These are phyloP conservation scores for Augochlorella aurata DNA, from an alignment of 2,888 invertebrate species.

Conservation along the genomic window DNA sequence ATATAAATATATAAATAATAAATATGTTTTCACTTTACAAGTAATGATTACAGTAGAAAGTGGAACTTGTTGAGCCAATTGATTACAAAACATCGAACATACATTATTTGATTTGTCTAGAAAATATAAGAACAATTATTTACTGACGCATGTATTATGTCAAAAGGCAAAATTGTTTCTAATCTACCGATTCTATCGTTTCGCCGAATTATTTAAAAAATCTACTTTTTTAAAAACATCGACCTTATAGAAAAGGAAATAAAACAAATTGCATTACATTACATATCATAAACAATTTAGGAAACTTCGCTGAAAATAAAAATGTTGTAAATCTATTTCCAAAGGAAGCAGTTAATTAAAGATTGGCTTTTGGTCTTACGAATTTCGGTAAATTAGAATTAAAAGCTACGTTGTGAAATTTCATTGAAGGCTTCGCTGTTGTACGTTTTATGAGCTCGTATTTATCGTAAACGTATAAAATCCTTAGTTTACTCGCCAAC, in stretches of 20 bases:
- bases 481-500: neutral
- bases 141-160: neutral
- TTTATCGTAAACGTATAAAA: neutral
- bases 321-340: too few species aligned
- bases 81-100: neutral
- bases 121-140: neutral
- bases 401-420: neutral
- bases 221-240: too few species aligned
- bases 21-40: neutral
- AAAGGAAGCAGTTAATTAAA: too few species aligned
- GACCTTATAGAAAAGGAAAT: too few species aligned
- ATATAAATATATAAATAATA: neutral
- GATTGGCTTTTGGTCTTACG: too few species aligned
- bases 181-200: neutral
- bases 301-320: too few species aligned
- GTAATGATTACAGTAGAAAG: neutral
- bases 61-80: neutral
- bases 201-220: neutral
- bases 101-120: neutral
- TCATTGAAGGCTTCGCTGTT: neutral
- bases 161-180: neutral
- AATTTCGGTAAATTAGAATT: neutral
- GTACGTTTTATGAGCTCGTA: too few species aligned
- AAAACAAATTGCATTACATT: too few species aligned
- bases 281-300: too few species aligned